Base-by-base conservation (phyloP, 2,797 vertebrate species). In the Clarias pachynema region DNA sequence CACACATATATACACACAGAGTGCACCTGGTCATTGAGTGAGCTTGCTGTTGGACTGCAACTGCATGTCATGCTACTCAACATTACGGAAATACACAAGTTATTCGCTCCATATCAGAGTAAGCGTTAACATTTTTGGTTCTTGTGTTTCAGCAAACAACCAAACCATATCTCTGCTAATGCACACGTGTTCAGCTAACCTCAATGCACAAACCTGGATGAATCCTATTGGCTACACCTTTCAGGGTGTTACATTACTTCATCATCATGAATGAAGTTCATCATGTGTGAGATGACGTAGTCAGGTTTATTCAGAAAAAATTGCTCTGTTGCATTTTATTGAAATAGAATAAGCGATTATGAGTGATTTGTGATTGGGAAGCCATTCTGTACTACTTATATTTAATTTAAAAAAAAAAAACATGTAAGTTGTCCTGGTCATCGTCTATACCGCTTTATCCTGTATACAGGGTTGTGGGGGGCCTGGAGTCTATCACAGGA, bases 51-150 rank as follows among this genome's bases (percentile, higher is more conserved):
- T 81, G 18, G 53, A 44, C 65, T 85, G 78, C 59, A 81, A 81
- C 78, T 81, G 70, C 57, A 85, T 63, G 78, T 66, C 84, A 85
- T 31, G 69, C 84, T 74, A 57, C 79, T 68, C 79, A 85, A 44
- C 44, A 15, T 85, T 81, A 85, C 78, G 60, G 84, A 85, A 91
- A 79, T 79, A 63, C 78, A 74, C 22, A 0, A 56, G 75, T 31
- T 79, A 44, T 70, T 84, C 6, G 3, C 83, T 16, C 4, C 53
- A 60, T 49, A 24, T 79, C 29, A n/a, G 75, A 24, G 29, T 24
- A 24, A 68, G n/a, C 40, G 0, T 53, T 56, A 53, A 34, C 18
- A 65, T 79, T 37, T 78, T 73, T 16, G 37, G 24, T 62, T 49
- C 15, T 63, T 29, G 40, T 66, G 40, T 66, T 79, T 37, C 4